phyloP scores from a whole-genome alignment of 2,113 vertebrate species.

The Pan paniscus region DNA sequence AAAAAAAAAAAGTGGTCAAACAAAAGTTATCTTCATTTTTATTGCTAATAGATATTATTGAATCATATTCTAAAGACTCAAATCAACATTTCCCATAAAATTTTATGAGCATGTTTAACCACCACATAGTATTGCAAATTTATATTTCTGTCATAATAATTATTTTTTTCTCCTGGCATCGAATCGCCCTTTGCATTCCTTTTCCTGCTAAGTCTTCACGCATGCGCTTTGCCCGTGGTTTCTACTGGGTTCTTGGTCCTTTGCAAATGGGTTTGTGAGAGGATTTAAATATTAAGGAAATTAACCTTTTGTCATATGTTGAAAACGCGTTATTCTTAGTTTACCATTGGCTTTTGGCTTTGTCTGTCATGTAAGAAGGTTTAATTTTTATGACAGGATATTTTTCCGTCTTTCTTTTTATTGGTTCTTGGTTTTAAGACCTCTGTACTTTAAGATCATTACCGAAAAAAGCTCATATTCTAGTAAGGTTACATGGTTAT shows the following conservation, averaged over 20 bases:
- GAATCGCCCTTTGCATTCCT: background rate
- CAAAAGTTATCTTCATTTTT: background rate
- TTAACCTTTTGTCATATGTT: background rate
- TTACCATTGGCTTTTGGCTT: fast-evolving
- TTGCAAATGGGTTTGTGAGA: background rate
- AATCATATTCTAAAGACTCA: background rate
- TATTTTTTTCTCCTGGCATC: background rate
- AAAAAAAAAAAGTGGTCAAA: too few species aligned
- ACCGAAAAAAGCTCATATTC: background rate
- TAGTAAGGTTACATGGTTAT: background rate
- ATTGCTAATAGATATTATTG: background rate
- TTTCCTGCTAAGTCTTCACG: background rate
- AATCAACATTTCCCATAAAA: background rate
- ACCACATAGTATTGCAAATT: fast-evolving
- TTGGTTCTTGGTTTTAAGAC: too few species aligned
- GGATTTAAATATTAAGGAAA: background rate
- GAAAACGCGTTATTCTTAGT: background rate
- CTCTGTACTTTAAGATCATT: background rate
- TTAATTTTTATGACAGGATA: background rate
- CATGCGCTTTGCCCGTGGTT: background rate
- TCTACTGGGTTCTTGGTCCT: background rate
- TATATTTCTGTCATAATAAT: background rate
- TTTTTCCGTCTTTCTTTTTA: too few species aligned
- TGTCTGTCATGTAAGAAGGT: background rate
- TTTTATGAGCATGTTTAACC: background rate